Evolutionary conservation across 2,888 invertebrate genomes (phyloP).

Genomic region (Cryptocephalus primarius): DNA sequence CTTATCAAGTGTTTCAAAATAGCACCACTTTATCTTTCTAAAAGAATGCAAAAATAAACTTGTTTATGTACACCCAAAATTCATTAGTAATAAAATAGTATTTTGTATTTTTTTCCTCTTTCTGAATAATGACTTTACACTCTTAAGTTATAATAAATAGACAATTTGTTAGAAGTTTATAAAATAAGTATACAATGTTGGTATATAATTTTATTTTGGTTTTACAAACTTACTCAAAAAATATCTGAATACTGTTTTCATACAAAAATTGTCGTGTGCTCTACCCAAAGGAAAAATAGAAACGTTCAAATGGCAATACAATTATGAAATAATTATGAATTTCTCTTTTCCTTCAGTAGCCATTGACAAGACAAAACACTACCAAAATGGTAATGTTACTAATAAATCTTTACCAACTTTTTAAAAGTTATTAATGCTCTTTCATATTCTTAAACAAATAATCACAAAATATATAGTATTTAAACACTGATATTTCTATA

Average conservation of each 20-base stretch:
- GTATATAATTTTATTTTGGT: neutral
- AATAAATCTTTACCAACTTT: conserved; percentile 4
- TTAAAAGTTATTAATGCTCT: conserved; percentile 4
- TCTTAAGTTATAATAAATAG: conserved; percentile 8
- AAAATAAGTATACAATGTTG: neutral
- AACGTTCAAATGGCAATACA: no score
- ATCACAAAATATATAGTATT: conserved; percentile 1
- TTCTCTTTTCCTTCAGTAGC: conserved; percentile 2
- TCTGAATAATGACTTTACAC: conserved; percentile 5
- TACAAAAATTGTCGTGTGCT: neutral
- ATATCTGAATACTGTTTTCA: conserved; percentile 2
- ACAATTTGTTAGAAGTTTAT: conserved; percentile 2
- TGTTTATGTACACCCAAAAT: conserved; percentile 15
- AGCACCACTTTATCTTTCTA: neutral
- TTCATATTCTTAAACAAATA: conserved; percentile 4
- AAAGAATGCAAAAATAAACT: conserved; percentile 20
- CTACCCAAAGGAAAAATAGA: no score
- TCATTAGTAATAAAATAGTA: conserved; percentile 18
- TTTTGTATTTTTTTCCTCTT: conserved; percentile 5
- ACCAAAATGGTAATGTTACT: neutral
- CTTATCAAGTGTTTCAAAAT: neutral
- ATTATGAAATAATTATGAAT: conserved; percentile 2
- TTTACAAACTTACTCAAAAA: conserved; percentile 2
- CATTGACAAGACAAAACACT: neutral
- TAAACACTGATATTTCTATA: no score